phyloP scores from a whole-genome alignment of 2,888 invertebrate genomes.

The Drosophila leonis region DNA sequence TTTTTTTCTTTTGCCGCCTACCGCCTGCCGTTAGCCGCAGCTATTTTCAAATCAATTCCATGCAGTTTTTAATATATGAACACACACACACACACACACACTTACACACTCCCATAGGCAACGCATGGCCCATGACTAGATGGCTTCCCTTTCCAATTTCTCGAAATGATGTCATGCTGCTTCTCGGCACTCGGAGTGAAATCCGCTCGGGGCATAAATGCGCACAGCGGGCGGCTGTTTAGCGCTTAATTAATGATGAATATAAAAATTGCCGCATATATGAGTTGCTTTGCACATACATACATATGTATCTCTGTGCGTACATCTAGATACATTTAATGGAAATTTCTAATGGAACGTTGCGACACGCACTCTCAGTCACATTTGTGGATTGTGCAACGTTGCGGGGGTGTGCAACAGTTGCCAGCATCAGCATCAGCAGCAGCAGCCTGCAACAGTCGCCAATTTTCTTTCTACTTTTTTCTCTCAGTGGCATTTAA shows the following conservation, averaged over 20 bases:
- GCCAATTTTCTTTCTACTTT: constrained; percentile 27
- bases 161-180: constrained; percentile 78
- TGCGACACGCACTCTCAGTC: constrained; percentile 61
- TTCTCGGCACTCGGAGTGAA: constrained; percentile 29
- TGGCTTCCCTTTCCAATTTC: constrained; percentile 69
- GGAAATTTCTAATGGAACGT: constrained; percentile 58
- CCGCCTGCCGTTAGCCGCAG: constrained; percentile 42
- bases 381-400: constrained; percentile 34
- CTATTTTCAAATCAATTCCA: constrained; percentile 80
- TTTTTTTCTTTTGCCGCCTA: constrained; percentile 43
- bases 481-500: constrained; percentile 47
- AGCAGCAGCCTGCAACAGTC: constrained; percentile 36
- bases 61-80: constrained; percentile 75
- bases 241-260: constrained; percentile 82
- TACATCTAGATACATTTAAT: constrained; percentile 35
- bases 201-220: constrained; percentile 61
- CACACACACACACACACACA: constrained; percentile 15
- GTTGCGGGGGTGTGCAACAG: constrained; percentile 22
- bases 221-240: constrained; percentile 77
- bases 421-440: neutral
- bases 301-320: neutral
- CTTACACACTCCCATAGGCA: neutral
- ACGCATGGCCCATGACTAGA: constrained; percentile 41
- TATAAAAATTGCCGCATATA: constrained; percentile 77
- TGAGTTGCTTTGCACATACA: neutral